These are phyloP conservation scores for Ophiodon elongatus DNA, from an alignment of 2,113 vertebrate genomes.

Conservation along the genomic window DNA sequence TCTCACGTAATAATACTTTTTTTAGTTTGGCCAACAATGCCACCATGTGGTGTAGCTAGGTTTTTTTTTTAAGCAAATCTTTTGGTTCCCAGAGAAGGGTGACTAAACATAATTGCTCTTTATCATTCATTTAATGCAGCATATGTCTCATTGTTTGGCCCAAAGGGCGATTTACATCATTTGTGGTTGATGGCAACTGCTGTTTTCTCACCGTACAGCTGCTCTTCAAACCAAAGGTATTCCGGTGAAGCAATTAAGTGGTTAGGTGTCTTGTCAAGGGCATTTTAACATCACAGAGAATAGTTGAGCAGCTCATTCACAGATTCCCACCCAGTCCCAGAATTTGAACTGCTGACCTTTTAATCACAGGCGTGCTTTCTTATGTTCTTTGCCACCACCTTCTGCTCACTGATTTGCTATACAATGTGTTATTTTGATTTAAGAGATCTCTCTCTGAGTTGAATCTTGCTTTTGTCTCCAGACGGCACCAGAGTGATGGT, in stretches of 20 bases:
- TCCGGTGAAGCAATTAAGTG: background rate
- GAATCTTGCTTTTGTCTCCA: conserved; percentile 66
- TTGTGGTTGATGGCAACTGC: conserved; percentile 3
- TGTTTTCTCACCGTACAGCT: background rate
- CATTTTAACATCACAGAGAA: background rate
- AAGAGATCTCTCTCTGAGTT: background rate
- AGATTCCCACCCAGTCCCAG: background rate
- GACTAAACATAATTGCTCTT: conserved; percentile 11
- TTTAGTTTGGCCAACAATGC: conserved; percentile 42
- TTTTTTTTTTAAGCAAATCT: background rate
- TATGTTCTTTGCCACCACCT: background rate
- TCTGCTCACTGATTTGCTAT: background rate
- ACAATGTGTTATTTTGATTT: background rate
- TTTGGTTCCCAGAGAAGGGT: background rate
- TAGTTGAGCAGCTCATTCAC: background rate
- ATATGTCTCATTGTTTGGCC: conserved; percentile 13
- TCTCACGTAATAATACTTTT: background rate
- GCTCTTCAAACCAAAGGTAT: conserved; percentile 8
- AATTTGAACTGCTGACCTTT: background rate
- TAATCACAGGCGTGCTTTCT: background rate
- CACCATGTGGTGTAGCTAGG: conserved; percentile 61
- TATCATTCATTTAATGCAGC: conserved; percentile 1
- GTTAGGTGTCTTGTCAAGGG: background rate
- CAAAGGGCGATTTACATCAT: background rate
- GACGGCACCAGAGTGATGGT: conserved; percentile 94